phyloP scores from a whole-genome alignment of 35 echinoderm and acorn worm species.

The Anneissia japonica region DNA sequence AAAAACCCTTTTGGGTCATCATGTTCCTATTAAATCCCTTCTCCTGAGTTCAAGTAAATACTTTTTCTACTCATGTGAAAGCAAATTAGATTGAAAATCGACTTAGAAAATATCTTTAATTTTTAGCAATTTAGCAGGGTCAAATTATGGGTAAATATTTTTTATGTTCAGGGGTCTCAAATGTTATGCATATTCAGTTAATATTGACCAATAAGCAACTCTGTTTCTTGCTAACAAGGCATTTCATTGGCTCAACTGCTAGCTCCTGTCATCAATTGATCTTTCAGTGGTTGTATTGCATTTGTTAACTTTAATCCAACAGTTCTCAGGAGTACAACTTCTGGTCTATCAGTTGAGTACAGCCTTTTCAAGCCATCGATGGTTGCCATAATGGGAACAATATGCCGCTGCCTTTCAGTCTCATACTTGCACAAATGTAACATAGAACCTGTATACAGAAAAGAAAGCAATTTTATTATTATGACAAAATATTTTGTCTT shows the following conservation, averaged over 20 bases:
- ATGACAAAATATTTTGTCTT: neutral
- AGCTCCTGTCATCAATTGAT: conserved; percentile 61
- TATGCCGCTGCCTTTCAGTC: conserved; percentile 54
- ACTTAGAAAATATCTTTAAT: too few relatives aligned
- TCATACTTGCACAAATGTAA: conserved; percentile 78
- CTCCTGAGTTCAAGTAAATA: too few relatives aligned
- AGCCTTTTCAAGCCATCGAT: conserved; percentile 85
- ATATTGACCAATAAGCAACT: neutral
- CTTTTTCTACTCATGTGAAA: too few relatives aligned
- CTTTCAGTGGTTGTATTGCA: conserved; percentile 76
- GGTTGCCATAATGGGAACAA: conserved; percentile 79
- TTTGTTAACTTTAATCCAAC: conserved; percentile 88
- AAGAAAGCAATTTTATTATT: neutral
- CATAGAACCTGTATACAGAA: conserved; percentile 45
- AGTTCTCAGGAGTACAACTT: conserved; percentile 66
- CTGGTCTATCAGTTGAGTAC: conserved; percentile 78
- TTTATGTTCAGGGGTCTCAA: too few relatives aligned
- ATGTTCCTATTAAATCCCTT: too few relatives aligned
- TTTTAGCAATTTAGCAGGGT: too few relatives aligned
- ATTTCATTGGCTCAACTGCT: conserved; percentile 22
- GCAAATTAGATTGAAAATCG: too few relatives aligned
- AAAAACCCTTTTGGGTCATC: too few relatives aligned
- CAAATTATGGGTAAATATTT: too few relatives aligned
- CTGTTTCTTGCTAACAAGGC: neutral
- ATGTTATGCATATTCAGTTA: too few relatives aligned